Base-by-base conservation (phyloP, 2,113 vertebrate species). In the Galbula dea region DNA sequence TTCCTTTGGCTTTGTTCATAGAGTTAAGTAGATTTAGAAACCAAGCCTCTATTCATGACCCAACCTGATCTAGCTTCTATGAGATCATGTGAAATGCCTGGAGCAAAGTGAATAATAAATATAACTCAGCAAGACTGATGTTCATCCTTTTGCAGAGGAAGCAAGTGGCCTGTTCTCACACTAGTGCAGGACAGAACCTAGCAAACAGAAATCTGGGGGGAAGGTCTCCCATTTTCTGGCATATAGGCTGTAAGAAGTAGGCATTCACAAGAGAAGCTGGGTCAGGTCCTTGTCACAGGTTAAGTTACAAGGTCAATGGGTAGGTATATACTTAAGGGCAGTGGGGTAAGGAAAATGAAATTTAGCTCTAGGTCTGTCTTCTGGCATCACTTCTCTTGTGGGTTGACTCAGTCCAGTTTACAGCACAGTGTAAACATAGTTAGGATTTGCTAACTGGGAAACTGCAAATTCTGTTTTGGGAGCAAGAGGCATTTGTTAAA, bases 11-110 rank as follows among this genome's bases (percentile, higher is more conserved):
- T 95, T 96, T 94, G 90, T 91, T 93, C 89, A 67, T 88, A 75
- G 88, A 69, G 73, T 93, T 97, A 97, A 97, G 90, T 92, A 96
- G 95, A 96, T 95, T 95, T 93, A 82, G 94, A 90, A 95, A 95
- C 89, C 74, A 96, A 95, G 93, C 92, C 2, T 86, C 74, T 89
- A 95, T 96, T 97, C 93, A 89, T 97, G 93, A 86, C 61, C 54
- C 83, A 90, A 93, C 92, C 93, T 95, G 93, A 90, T 95, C 93
- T 89, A 77, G 83, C 78, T 93, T 91, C 83, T 88, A 69, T 90
- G 84, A 92, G 93, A 89, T 90, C 93, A 93, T 72, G 86, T 96
- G 95, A 95, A 93, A 96, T 89, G 94, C 75, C 92, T 86, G 88
- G 39, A 93, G 88, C 88, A 91, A 92, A 93, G 89, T 37, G 75